Conservation (phyloP, 2,888 invertebrate genomes). For the Macaria liturata region DNA sequence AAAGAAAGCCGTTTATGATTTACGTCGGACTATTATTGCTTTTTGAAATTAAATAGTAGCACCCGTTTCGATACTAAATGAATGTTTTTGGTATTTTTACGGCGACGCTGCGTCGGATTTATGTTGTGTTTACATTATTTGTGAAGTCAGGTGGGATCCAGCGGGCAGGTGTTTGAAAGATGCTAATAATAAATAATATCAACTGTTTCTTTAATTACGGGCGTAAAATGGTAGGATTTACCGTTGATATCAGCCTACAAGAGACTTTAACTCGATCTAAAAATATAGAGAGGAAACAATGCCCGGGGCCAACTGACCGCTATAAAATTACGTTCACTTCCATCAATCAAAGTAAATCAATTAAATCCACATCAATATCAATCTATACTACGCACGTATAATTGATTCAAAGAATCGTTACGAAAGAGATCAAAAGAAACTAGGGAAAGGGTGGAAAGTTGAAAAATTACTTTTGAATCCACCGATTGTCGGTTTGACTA, state of each 20-base stretch:
- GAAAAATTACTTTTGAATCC: conserved; percentile 54
- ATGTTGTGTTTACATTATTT: conserved; percentile 35
- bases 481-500: conserved; percentile 50
- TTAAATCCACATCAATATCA: conserved; percentile 30
- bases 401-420: conserved; percentile 36
- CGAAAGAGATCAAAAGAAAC: conserved; percentile 31
- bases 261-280: conserved; percentile 1
- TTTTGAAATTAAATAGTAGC: conserved; percentile 62
- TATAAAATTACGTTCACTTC: not conserved
- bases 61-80: conserved; percentile 48
- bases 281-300: conserved; percentile 2
- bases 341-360: conserved; percentile 26
- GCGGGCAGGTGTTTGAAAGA: conserved; percentile 32
- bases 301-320: conserved; percentile 5
- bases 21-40: conserved; percentile 61
- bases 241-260: conserved; percentile 2
- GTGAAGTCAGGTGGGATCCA: conserved; percentile 30
- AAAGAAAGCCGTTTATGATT: conserved; percentile 74
- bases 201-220: conserved; percentile 28
- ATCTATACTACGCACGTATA: conserved; percentile 24
- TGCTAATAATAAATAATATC: conserved; percentile 24
- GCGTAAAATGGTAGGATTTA: conserved; percentile 18
- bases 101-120: conserved; percentile 34
- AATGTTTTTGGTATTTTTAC: conserved; percentile 44
- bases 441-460: conserved; percentile 40